A percentile compares a stretch with the other conserved stretches of the same genome.
phyloP scores from a whole-genome alignment of 1,140 invertebrate species.

The Ridgeia piscesae region DNA sequence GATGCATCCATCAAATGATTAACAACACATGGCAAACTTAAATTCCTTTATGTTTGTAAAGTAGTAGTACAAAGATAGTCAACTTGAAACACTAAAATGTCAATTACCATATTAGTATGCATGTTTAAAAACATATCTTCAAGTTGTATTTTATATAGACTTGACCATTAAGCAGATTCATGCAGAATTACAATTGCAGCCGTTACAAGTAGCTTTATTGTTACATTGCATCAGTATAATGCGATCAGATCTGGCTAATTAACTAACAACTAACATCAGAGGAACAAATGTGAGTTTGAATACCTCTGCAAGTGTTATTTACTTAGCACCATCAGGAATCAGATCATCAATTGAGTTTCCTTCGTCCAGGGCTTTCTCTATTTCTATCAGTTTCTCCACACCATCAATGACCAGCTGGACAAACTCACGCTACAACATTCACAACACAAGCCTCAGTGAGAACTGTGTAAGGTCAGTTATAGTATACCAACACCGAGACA shows the following conservation, averaged over 20 bases:
- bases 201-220: not conserved
- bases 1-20: not conserved
- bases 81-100: not conserved
- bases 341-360: constrained; percentile 23
- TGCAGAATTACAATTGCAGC: not conserved
- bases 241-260: not conserved
- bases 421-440: constrained; percentile 23
- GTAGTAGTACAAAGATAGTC: not conserved
- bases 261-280: not conserved
- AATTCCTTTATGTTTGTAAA: not conserved
- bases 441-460: not conserved
- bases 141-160: not conserved
- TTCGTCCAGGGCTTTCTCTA: constrained; percentile 23
- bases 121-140: not conserved
- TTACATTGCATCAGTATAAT: not conserved
- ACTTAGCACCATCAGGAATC: not conserved
- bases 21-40: not conserved
- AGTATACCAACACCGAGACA: not conserved
- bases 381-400: constrained; percentile 21
- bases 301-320: not conserved
- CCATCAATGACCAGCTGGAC: constrained; percentile 27
- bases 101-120: not conserved
- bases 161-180: not conserved
- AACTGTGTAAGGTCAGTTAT: not conserved
- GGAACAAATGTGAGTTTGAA: not conserved